Evolutionary conservation across 2,888 invertebrate species (phyloP), one percentile per base, ranked within the genome.

Genomic region (Thymelicus sylvestris): DNA sequence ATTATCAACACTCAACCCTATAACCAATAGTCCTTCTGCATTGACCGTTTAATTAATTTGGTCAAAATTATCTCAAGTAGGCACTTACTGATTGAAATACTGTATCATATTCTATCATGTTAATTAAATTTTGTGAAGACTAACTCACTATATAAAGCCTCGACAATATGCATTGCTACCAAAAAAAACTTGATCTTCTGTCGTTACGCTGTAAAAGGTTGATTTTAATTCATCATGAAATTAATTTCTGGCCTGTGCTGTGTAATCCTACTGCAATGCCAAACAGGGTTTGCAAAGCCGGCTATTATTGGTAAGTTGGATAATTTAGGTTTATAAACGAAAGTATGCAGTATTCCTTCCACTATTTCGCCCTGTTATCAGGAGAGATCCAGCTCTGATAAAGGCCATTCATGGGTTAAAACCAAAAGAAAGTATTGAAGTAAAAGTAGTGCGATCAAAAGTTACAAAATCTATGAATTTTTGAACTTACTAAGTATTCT

Each of bases 21-120:
- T 3, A 4, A 12, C 5, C n/a, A 59, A 59, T 59, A 55, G 24
- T 24, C 10, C 50, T 19, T 24, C 7, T 19, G 19, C 52, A 52
- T 52, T 52, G 7, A 2, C 19, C 6, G 6, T 52, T 55, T 65
- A 41, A 65, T 66, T 66, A 66, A 66, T 57, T 55, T 44, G 10
- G 8, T 44, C n/a, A 10, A n/a, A 8, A 10, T 12, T 55, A 55
- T 41, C 57, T 66, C 44, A 57, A 57, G 57, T 59, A 19, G 19
- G 19, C 2, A 19, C 19, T 19, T 19, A 24, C 55, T 12, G 55
- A 55, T 55, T 12, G 4, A 15, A 31, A 31, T 31, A 1, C 1
- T 31, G 31, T 31, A 31, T 24, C 24, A 24, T 31, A 5, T 19
- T 19, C 19, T 52, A 52, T 52, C 52, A 52, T 1, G 19, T 52